Conservation (phyloP, 2,113 vertebrate species). For the Siphamia tubifer region DNA sequence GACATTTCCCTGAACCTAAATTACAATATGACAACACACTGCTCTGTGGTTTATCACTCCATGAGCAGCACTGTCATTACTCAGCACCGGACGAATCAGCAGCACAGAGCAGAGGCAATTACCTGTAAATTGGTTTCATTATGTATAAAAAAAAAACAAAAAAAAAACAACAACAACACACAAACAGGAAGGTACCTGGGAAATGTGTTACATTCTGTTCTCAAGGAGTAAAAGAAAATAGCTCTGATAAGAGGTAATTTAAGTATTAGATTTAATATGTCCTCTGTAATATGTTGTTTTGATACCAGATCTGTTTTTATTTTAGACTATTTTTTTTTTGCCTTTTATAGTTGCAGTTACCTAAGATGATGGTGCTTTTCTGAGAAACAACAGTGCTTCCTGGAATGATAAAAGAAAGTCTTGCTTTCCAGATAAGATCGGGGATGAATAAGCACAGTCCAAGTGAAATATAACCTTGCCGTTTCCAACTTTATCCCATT, state of each 20-base stretch:
- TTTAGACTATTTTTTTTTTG: constrained; percentile 2
- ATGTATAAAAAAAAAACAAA: constrained; percentile 26
- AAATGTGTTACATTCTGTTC: constrained; percentile 24
- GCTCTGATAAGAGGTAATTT: constrained; percentile 27
- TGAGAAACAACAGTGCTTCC: not conserved
- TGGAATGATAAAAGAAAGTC: constrained; percentile 11
- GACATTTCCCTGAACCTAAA: constrained; percentile 1
- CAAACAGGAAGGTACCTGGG: not conserved
- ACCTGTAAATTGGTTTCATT: constrained; percentile 61
- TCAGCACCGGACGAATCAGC: constrained; percentile 3
- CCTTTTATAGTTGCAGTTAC: constrained; percentile 21
- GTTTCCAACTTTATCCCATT: not conserved
- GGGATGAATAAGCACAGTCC: not conserved
- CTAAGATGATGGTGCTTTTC: constrained; percentile 7
- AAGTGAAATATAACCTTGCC: constrained; percentile 6
- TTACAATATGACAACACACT: constrained; percentile 3
- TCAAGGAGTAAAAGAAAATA: not conserved
- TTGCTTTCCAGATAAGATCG: not conserved
- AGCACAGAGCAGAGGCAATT: constrained; percentile 41
- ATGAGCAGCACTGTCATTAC: constrained; percentile 28
- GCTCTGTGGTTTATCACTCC: constrained; percentile 32
- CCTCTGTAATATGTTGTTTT: constrained; percentile 21
- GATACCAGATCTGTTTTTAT: constrained; percentile 14
- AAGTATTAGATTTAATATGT: constrained; percentile 31
- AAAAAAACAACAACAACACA: too few relatives aligned